Conservation (phyloP, 2,888 invertebrate species). For the Aphidoletes aphidimyza region DNA sequence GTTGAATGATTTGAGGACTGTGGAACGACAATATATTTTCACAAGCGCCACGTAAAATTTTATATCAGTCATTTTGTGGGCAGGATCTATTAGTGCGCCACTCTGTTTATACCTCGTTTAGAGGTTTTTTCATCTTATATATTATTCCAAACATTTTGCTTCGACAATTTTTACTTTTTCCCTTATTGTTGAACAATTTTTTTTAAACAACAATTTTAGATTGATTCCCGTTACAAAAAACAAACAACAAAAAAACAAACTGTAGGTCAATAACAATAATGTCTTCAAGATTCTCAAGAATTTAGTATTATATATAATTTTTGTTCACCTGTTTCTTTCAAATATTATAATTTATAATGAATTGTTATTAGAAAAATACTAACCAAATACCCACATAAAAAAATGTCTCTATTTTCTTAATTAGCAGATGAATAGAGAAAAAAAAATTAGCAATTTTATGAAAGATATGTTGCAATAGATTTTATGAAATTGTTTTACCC, state of each 20-base stretch:
- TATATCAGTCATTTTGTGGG: no score
- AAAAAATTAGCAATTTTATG: slow-evolving; percentile 35
- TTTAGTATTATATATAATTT: neutral
- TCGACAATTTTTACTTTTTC: no score
- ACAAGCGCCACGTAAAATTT: no score
- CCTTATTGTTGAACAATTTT: no score
- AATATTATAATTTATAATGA: neutral
- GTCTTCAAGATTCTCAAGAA: slow-evolving; percentile 47
- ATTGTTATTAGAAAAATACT: slow-evolving; percentile 15
- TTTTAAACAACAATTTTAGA: slow-evolving; percentile 6
- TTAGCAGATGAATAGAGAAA: neutral
- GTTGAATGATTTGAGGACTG: no score
- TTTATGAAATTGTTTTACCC: slow-evolving; percentile 40
- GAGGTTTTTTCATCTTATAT: no score
- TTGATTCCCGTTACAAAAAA: slow-evolving; percentile 1
- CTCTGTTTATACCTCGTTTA: no score
- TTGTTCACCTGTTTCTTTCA: neutral
- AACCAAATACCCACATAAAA: neutral
- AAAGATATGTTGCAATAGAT: neutral
- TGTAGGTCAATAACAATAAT: neutral
- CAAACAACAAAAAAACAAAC: neutral
- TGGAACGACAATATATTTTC: no score
- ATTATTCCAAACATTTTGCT: neutral
- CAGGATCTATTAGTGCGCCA: no score
- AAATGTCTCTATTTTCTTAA: neutral